Conservation (phyloP, 30 jellyfish, hydroid and myxozoan genomes). For the Catostylus mosaicus region DNA sequence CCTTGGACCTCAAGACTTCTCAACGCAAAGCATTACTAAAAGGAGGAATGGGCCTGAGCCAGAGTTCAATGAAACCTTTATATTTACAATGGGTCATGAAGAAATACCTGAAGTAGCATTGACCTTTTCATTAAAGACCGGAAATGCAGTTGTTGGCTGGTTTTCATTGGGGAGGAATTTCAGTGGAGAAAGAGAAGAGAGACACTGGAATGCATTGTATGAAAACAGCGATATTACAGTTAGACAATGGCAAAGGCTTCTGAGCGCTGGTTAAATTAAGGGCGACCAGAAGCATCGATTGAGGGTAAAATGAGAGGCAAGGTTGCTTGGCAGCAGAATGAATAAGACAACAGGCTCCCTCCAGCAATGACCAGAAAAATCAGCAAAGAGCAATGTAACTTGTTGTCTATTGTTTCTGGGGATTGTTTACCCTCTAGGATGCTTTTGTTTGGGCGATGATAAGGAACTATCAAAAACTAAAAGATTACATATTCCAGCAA, state of each 20-base stretch:
- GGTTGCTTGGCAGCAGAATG: too few relatives aligned
- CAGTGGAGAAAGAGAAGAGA: constrained; percentile 59
- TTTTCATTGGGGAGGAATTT: constrained; percentile 63
- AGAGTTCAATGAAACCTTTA: constrained; percentile 56
- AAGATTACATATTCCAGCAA: too few relatives aligned
- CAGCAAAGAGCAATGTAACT: too few relatives aligned
- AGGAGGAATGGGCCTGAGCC: constrained; percentile 64
- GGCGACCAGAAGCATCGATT: too few relatives aligned
- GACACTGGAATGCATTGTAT: constrained; percentile 36
- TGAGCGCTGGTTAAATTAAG: constrained; percentile 23
- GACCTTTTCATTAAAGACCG: constrained; percentile 44
- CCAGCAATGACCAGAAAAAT: too few relatives aligned
- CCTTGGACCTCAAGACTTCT: constrained; percentile 44
- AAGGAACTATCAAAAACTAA: too few relatives aligned
- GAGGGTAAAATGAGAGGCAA: too few relatives aligned
- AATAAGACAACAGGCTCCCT: too few relatives aligned
- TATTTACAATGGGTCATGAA: constrained; percentile 55
- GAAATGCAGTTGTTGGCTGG: constrained; percentile 60
- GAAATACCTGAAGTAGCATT: constrained; percentile 48
- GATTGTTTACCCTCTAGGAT: too few relatives aligned
- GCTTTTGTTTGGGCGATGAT: too few relatives aligned
- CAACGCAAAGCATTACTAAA: constrained; percentile 45
- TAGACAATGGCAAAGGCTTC: constrained; percentile 57
- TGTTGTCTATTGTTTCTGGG: too few relatives aligned
- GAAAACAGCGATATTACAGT: constrained; percentile 56